Percentiles rank a stretch among this genome's conserved stretches.
phyloP scores from a whole-genome alignment of 2,113 vertebrate species.

The Elgaria multicarinata region DNA sequence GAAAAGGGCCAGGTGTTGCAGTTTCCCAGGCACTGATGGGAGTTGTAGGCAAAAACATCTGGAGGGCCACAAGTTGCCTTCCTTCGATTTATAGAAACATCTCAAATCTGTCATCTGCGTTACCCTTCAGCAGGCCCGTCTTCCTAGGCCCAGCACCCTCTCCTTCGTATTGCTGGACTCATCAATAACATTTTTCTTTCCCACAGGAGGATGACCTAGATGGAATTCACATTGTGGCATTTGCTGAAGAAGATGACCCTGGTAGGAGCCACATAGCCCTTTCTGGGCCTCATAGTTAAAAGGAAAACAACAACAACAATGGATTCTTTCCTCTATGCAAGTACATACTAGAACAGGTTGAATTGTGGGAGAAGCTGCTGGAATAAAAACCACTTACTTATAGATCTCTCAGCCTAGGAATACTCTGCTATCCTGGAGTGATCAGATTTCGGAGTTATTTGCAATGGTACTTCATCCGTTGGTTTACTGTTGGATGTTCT shows the following conservation, averaged over 20 bases:
- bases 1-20: too few species aligned
- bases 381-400: not conserved
- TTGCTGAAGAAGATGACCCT: conserved; percentile 96
- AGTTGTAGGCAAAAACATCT: too few species aligned
- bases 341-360: not conserved
- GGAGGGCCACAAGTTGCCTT: too few species aligned
- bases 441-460: not conserved
- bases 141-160: not conserved
- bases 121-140: not conserved
- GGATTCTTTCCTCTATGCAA: not conserved
- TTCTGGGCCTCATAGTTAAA: not conserved
- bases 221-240: conserved; percentile 96
- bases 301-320: not conserved
- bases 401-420: not conserved
- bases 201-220: conserved; percentile 93
- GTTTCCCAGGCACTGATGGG: too few species aligned
- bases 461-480: too few species aligned
- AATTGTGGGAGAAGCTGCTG: not conserved
- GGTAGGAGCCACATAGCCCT: conserved; percentile 75
- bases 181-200: conserved; percentile 42
- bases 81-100: not conserved
- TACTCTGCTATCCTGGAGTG: not conserved
- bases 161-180: not conserved
- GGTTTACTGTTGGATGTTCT: not conserved
- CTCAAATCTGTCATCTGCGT: not conserved